A percentile compares a stretch with the other conserved stretches of the same genome.
Conservation (phyloP, 2,888 invertebrate genomes). For the Andrena marginata region DNA sequence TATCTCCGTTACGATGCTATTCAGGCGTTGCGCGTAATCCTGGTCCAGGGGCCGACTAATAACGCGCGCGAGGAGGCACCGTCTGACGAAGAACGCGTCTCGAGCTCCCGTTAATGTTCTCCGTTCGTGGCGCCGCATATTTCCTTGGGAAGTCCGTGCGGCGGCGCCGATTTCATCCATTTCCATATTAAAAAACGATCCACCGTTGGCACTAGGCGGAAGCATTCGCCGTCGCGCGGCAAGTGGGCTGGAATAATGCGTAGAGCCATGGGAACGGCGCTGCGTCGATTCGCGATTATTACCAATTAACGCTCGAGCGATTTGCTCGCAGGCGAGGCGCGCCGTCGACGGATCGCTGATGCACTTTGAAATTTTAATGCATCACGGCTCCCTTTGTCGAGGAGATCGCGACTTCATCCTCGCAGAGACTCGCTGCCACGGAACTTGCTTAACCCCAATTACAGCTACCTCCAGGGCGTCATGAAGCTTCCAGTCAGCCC, state of each 20-base stretch:
- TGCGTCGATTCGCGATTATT: constrained; percentile 27
- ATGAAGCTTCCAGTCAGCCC: not conserved
- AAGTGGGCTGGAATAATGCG: constrained; percentile 17
- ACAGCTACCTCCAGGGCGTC: not conserved
- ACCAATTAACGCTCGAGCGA: constrained; percentile 42
- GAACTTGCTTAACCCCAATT: constrained; percentile 15
- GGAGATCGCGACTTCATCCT: not conserved
- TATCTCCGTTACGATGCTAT: constrained; percentile 6
- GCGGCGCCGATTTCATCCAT: constrained; percentile 3
- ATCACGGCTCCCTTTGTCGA: not conserved
- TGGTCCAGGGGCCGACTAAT: constrained; percentile 11
- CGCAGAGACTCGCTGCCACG: not conserved
- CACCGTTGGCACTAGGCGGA: not conserved
- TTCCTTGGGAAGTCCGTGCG: not conserved
- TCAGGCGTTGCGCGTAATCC: constrained; percentile 18
- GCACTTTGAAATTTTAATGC: constrained; percentile 56
- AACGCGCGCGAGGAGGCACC: not conserved
- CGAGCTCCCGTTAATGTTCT: not conserved
- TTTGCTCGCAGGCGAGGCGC: not conserved
- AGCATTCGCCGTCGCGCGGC: not conserved
- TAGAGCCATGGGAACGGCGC: not conserved
- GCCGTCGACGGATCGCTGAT: not conserved
- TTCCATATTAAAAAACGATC: constrained; percentile 10
- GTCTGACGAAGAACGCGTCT: not conserved
- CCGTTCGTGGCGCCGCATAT: not conserved